phyloP scores from a whole-genome alignment of 2,797 vertebrate genomes.

The Parotocinclus haroldoi region DNA sequence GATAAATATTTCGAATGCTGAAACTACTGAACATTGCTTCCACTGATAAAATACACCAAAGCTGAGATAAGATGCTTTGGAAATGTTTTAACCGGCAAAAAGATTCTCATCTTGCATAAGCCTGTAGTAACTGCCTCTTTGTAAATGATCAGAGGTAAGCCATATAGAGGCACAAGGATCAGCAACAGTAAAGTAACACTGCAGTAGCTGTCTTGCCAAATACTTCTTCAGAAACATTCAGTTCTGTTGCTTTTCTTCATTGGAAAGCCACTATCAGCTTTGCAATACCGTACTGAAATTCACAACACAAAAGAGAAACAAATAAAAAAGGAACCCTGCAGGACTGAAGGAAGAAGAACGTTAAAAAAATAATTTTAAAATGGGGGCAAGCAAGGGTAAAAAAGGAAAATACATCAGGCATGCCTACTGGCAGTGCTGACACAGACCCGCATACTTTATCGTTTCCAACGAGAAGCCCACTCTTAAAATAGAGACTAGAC shows the following conservation, averaged over 20 bases:
- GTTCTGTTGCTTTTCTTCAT: not conserved
- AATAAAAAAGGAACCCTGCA: constrained; percentile 45
- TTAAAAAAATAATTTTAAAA: constrained; percentile 7
- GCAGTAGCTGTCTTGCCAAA: constrained; percentile 12
- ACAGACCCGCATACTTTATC: constrained; percentile 47
- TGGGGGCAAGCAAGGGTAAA: constrained; percentile 32
- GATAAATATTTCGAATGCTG: no score
- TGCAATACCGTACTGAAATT: constrained; percentile 31
- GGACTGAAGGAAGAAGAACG: not conserved
- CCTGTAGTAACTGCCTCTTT: not conserved
- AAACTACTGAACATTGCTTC: no score
- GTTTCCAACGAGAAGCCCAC: constrained; percentile 46
- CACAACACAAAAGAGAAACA: constrained; percentile 51
- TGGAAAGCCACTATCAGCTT: constrained; percentile 1
- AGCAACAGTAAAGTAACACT: constrained; percentile 34
- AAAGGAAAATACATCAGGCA: constrained; percentile 63
- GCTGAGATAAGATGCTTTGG: not conserved
- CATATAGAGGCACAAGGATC: constrained; percentile 3
- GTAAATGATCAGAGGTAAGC: constrained; percentile 1
- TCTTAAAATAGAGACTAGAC: constrained; percentile 69
- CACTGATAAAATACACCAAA: not conserved
- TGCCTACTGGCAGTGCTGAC: constrained; percentile 66
- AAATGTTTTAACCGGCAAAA: not conserved
- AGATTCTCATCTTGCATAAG: constrained; percentile 7
- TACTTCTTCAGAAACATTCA: not conserved